phyloP scores from a whole-genome alignment of 2,797 vertebrate species.

The Nyctalus aviator region DNA sequence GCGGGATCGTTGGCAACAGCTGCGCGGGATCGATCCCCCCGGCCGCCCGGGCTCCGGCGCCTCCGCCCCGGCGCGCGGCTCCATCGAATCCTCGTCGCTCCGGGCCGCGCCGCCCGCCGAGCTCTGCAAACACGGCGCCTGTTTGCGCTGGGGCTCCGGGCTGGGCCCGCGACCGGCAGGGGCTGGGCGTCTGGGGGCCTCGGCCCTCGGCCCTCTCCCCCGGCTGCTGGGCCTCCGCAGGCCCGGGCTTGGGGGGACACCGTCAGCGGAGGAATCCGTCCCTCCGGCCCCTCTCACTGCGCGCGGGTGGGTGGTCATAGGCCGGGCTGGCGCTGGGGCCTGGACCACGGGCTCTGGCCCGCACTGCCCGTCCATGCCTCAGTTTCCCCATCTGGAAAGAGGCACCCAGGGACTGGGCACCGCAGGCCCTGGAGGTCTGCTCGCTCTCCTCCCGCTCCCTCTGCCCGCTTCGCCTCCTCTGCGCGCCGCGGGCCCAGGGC shows the following conservation, averaged over 20 bases:
- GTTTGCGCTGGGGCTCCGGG: background rate
- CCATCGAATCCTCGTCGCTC: slow-evolving; percentile 77
- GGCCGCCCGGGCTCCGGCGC: slow-evolving; percentile 59
- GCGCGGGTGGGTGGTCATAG: background rate
- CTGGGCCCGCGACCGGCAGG: background rate
- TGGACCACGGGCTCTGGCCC: rapidly evolving
- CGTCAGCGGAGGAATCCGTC: background rate
- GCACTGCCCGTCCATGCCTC: background rate
- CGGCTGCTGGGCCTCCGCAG: background rate
- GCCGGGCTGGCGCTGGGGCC: background rate
- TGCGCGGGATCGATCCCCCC: slow-evolving; percentile 83
- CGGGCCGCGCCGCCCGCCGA: slow-evolving; percentile 69
- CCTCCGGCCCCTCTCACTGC: background rate
- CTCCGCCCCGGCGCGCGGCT: slow-evolving; percentile 53
- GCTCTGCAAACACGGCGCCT: slow-evolving; percentile 55
- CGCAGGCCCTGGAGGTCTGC: background rate
- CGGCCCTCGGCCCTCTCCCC: too few species aligned
- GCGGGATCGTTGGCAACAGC: slow-evolving; percentile 79
- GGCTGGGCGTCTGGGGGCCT: background rate
- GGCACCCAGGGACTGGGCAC: background rate
- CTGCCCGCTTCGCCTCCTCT: background rate
- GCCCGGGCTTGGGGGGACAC: background rate
- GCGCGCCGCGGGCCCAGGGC: background rate
- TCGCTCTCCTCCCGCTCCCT: background rate
- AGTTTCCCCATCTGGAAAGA: background rate